These are phyloP conservation scores for Pangasianodon gigas DNA, from an alignment of 2,113 vertebrate genomes.

Conservation along the genomic window DNA sequence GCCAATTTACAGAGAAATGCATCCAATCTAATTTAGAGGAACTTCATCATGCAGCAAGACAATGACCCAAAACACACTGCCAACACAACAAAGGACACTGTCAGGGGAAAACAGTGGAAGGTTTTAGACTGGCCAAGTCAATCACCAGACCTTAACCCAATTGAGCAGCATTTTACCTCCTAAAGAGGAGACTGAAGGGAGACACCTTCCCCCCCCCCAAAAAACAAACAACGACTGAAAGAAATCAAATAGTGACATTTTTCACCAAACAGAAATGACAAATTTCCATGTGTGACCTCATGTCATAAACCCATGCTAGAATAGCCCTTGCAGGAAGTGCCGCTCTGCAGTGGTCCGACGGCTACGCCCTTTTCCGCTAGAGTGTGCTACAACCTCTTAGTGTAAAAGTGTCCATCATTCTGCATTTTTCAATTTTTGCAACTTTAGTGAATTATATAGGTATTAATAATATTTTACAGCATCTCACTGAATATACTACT, in stretches of 20 bases:
- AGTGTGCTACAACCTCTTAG: not conserved
- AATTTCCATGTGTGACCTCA: not conserved
- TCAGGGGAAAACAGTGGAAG: too few species aligned
- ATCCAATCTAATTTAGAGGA: not conserved
- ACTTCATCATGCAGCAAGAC: too few species aligned
- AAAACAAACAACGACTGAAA: not conserved
- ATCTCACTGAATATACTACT: not conserved
- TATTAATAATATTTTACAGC: not conserved
- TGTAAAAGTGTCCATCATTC: not conserved
- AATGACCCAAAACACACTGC: too few species aligned
- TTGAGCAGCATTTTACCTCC: too few species aligned
- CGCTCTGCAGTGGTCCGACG: not conserved
- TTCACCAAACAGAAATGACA: not conserved
- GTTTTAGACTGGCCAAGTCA: too few species aligned
- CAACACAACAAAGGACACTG: too few species aligned
- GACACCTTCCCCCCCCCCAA: too few species aligned
- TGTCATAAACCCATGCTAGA: not conserved
- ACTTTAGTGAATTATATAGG: not conserved
- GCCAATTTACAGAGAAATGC: not conserved
- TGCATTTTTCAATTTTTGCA: not conserved
- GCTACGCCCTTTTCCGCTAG: not conserved
- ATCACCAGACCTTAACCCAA: too few species aligned
- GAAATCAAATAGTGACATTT: not conserved
- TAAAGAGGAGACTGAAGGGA: not conserved
- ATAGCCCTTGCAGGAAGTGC: not conserved